These are phyloP conservation scores for Corydoras maculifer DNA, from an alignment of 2,113 vertebrate genomes.

Conservation along the genomic window DNA sequence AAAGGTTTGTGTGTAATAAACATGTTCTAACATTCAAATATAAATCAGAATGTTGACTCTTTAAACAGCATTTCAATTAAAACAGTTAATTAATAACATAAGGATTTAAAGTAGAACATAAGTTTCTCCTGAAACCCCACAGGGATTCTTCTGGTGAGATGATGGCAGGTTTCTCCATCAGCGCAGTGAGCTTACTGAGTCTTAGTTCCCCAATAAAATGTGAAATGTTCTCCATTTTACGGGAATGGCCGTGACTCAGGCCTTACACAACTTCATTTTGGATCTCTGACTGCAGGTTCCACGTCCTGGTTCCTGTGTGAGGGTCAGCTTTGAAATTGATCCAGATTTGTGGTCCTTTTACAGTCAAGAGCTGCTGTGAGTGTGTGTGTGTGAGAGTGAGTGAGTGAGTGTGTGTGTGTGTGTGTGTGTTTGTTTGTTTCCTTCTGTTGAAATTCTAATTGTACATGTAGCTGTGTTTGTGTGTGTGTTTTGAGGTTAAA, in stretches of 20 bases:
- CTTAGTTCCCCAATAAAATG: conserved; percentile 10
- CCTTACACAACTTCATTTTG: conserved; percentile 10
- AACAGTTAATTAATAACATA: too few species aligned
- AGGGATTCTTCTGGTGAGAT: conserved; percentile 24
- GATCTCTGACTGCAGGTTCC: conserved; percentile 12
- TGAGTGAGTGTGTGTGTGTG: too few species aligned
- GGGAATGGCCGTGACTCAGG: conserved; percentile 33
- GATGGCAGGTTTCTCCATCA: conserved; percentile 27
- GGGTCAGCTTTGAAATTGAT: conserved; percentile 18
- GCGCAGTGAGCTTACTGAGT: background rate
- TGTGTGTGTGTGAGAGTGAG: too few species aligned
- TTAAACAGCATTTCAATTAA: too few species aligned
- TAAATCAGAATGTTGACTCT: too few species aligned
- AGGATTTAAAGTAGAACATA: too few species aligned
- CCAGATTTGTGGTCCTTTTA: conserved; percentile 16
- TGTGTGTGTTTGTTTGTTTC: too few species aligned
- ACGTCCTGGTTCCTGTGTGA: background rate
- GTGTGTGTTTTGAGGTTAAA: too few species aligned
- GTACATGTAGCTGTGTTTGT: too few species aligned
- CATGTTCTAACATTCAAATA: too few species aligned
- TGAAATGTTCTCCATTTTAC: conserved; percentile 26
- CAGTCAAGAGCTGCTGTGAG: background rate
- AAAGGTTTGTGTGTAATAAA: too few species aligned
- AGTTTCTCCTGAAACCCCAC: background rate
- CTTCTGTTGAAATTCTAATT: too few species aligned